Conservation (phyloP, 2,888 invertebrate species). For the Phengaris alcon region DNA sequence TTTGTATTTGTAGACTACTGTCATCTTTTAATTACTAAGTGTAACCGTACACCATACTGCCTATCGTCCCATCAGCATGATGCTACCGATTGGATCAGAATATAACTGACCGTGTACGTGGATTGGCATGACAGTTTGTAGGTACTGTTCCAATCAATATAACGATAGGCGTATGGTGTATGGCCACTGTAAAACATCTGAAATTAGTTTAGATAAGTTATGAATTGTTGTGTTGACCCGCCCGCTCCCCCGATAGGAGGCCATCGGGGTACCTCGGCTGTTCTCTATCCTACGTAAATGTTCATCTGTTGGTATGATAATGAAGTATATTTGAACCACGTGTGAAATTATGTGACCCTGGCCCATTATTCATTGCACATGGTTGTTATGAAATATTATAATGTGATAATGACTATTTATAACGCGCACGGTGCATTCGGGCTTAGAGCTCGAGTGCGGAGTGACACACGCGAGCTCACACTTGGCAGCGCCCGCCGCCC, state of each 20-base stretch:
- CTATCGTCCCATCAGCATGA: no score
- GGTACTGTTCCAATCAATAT: no score
- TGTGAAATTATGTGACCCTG: background rate
- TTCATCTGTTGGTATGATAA: background rate
- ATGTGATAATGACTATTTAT: slow-evolving; percentile 10
- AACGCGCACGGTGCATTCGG: background rate
- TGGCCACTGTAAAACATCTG: no score
- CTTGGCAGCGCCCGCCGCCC: background rate
- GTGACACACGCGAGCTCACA: background rate
- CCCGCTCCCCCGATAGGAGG: background rate
- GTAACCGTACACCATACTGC: no score
- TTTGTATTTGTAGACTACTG: no score
- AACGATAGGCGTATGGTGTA: no score
- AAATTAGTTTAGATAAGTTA: no score
- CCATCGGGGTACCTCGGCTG: background rate
- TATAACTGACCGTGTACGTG: no score
- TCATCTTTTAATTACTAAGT: no score
- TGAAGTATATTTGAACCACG: background rate
- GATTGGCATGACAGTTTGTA: no score
- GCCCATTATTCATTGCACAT: background rate
- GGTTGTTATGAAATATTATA: slow-evolving; percentile 5
- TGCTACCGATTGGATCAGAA: no score
- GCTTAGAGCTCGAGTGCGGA: background rate
- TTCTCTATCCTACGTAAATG: background rate
- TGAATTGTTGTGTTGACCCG: no score